phyloP scores from a whole-genome alignment of 2,113 vertebrate genomes.

The Antechinus stuartii region DNA sequence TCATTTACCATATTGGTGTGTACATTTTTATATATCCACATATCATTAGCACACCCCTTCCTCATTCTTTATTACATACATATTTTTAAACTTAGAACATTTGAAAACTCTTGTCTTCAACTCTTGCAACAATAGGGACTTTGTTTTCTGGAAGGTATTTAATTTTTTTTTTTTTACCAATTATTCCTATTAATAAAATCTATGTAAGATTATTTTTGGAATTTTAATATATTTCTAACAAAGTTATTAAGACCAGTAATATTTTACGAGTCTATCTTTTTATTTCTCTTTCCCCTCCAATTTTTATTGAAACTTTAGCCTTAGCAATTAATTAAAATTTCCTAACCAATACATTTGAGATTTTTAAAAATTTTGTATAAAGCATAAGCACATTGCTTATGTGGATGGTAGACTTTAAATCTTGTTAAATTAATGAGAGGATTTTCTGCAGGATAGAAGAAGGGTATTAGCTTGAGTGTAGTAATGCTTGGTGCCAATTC shows the following conservation, averaged over 20 bases:
- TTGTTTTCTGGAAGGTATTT: background rate
- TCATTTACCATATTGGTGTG: background rate
- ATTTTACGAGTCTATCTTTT: background rate
- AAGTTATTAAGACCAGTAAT: background rate
- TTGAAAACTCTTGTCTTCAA: background rate
- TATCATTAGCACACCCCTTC: background rate
- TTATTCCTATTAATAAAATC: background rate
- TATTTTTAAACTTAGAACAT: background rate
- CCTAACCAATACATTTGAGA: background rate
- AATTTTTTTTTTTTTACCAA: background rate
- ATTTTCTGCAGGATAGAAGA: background rate
- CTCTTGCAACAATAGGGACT: background rate
- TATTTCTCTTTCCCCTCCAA: background rate
- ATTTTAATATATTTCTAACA: background rate
- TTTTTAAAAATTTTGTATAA: background rate
- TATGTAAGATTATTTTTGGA: background rate
- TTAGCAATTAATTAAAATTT: background rate
- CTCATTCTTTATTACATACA: background rate
- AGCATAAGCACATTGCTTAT: background rate
- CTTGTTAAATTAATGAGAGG: background rate
- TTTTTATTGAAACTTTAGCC: background rate
- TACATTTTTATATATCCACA: background rate
- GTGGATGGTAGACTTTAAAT: background rate
- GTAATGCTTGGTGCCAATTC: background rate
- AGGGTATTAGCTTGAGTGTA: background rate